phyloP scores from a whole-genome alignment of 2,888 invertebrate genomes.

The Oscheius sp. region DNA sequence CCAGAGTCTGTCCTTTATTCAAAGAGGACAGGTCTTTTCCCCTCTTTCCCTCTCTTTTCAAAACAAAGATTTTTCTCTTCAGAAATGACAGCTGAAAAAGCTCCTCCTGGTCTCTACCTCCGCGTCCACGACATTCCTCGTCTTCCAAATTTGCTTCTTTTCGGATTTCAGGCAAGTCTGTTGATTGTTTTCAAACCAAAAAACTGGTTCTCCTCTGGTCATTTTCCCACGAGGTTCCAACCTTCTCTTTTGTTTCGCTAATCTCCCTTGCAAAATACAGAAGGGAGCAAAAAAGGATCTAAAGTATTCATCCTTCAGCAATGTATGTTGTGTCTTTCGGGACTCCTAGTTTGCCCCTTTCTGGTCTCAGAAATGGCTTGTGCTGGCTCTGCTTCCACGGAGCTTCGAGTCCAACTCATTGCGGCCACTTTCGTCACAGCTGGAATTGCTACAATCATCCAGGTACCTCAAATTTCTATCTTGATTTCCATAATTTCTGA shows the following conservation, averaged over 20 bases:
- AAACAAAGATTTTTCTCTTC: too few relatives aligned
- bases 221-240: too few relatives aligned
- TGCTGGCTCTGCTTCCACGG: slow-evolving; percentile 54
- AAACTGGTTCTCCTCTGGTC: not conserved
- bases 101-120: slow-evolving; percentile 9
- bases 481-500: not conserved
- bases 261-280: too few relatives aligned
- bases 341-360: slow-evolving; percentile 60
- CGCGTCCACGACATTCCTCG: slow-evolving; percentile 26
- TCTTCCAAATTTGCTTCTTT: not conserved
- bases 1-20: too few relatives aligned
- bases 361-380: slow-evolving; percentile 58
- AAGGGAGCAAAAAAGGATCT: too few relatives aligned
- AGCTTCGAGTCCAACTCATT: slow-evolving; percentile 56
- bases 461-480: slow-evolving; percentile 30
- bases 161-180: slow-evolving; percentile 18
- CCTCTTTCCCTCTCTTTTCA: too few relatives aligned
- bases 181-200: not conserved
- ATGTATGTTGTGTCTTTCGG: slow-evolving; percentile 63
- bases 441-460: slow-evolving; percentile 61
- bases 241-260: too few relatives aligned
- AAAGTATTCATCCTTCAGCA: slow-evolving; percentile 54
- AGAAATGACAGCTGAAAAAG: too few relatives aligned
- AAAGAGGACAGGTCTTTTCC: too few relatives aligned
- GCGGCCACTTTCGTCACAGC: slow-evolving; percentile 64